These are phyloP conservation scores for Dexiosoma caninum DNA, from an alignment of 2,888 invertebrate species.

Conservation along the genomic window DNA sequence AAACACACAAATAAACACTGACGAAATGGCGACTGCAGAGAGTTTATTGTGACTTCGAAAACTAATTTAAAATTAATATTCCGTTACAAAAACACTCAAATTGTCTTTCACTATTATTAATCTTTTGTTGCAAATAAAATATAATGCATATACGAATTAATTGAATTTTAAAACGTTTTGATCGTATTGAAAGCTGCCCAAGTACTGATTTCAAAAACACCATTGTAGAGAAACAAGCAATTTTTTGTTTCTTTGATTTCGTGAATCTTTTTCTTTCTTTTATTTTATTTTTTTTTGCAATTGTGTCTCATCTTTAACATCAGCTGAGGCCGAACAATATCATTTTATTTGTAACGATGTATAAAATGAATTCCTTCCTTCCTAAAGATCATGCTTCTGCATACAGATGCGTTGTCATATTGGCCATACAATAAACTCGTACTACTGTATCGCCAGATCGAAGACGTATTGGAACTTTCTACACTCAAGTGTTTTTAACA, in stretches of 20 bases:
- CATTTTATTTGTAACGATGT: constrained; percentile 42
- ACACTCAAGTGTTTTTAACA: background rate
- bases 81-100: constrained; percentile 58
- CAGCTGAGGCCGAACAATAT: constrained; percentile 49
- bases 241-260: constrained; percentile 49
- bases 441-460: background rate
- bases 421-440: constrained; percentile 4
- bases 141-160: constrained; percentile 42
- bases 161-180: constrained; percentile 71
- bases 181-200: constrained; percentile 78
- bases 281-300: constrained; percentile 63
- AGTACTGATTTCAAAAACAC: constrained; percentile 77
- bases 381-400: constrained; percentile 30
- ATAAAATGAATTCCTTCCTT: constrained; percentile 53
- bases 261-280: constrained; percentile 45
- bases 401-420: background rate
- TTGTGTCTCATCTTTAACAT: constrained; percentile 63
- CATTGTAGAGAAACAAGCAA: constrained; percentile 63
- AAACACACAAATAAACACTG: constrained; percentile 24
- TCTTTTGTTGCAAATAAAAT: constrained; percentile 42
- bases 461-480: background rate
- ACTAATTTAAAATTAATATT: constrained; percentile 56
- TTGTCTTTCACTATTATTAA: background rate
- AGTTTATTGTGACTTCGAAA: constrained; percentile 59
- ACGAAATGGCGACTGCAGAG: background rate